phyloP scores from a whole-genome alignment of 2,888 invertebrate genomes.

The Osmoderma eremita region DNA sequence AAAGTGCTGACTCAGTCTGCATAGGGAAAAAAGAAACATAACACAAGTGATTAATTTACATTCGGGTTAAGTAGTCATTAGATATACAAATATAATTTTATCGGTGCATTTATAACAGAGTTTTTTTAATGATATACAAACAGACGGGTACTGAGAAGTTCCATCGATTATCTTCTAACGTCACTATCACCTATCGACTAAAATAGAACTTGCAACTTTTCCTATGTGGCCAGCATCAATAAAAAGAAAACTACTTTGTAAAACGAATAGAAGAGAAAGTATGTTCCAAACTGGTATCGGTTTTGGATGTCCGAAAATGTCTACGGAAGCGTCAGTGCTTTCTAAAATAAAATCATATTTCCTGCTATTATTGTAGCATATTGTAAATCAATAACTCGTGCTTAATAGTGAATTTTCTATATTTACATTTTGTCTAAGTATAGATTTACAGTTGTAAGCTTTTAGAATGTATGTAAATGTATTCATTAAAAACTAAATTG shows the following conservation, averaged over 20 bases:
- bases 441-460: too few relatives aligned
- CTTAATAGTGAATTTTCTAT: too few relatives aligned
- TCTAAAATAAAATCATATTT: constrained; percentile 30
- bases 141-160: neutral
- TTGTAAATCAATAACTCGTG: too few relatives aligned
- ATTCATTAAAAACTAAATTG: too few relatives aligned
- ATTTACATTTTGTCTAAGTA: too few relatives aligned
- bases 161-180: neutral
- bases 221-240: neutral
- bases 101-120: constrained; percentile 10
- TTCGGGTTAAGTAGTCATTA: constrained; percentile 28
- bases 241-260: constrained; percentile 29
- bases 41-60: constrained; percentile 31
- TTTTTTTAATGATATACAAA: neutral
- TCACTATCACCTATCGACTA: neutral
- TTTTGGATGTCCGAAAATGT: constrained; percentile 10
- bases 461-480: too few relatives aligned
- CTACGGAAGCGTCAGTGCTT: constrained; percentile 23
- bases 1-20: constrained; percentile 20
- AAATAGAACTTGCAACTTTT: constrained; percentile 4
- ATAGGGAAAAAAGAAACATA: constrained; percentile 10
- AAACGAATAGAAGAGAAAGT: constrained; percentile 38
- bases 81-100: constrained; percentile 30
- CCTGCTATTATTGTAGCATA: neutral
- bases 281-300: constrained; percentile 7